Evolutionary conservation across 1,140 invertebrate genomes (phyloP).

Genomic region (Drosophila truncata): DNA sequence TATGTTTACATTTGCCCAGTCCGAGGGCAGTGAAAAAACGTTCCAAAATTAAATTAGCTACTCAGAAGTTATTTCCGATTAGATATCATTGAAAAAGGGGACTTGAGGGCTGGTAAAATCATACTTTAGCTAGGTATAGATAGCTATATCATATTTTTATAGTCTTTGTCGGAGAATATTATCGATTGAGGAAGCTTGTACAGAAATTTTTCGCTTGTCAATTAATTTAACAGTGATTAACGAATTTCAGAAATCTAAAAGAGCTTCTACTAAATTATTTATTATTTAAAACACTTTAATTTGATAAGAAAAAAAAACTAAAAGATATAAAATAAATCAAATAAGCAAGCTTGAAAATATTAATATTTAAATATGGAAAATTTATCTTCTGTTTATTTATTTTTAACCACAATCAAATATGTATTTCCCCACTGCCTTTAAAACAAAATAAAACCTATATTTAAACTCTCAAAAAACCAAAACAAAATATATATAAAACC

Average conservation of each 20-base stretch:
- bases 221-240: neutral
- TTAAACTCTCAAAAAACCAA: neutral
- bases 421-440: neutral
- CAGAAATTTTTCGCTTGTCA: neutral
- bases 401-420: neutral
- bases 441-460: neutral
- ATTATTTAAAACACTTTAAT: no score
- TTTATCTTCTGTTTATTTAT: neutral
- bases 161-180: neutral
- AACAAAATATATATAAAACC: neutral
- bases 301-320: no score
- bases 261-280: no score
- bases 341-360: no score
- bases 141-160: constrained; percentile 13
- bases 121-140: constrained; percentile 1
- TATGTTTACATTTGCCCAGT: constrained; percentile 28
- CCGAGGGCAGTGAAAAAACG: constrained; percentile 2
- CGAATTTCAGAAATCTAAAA: no score
- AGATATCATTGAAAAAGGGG: neutral
- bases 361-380: neutral
- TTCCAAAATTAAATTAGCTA: constrained; percentile 21
- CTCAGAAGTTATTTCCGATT: constrained; percentile 17
- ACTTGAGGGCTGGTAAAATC: neutral
- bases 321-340: no score
- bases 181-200: constrained; percentile 16